Conservation (phyloP, 1,140 invertebrate species). For the Drosophila virilis region DNA sequence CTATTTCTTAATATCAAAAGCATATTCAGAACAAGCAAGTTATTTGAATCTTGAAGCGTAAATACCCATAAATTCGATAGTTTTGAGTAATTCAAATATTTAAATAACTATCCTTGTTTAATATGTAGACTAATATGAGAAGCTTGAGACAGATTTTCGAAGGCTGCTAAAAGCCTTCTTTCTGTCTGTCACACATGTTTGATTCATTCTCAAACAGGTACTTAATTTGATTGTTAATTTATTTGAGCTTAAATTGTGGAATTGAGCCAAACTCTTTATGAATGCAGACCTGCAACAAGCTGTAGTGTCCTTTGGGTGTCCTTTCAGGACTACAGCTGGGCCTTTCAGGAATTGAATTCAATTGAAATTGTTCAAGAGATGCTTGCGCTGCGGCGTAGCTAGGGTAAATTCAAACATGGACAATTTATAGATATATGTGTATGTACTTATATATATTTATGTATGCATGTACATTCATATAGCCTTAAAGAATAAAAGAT, state of each 20-base stretch:
- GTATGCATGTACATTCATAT: conserved; percentile 3
- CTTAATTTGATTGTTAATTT: conserved; percentile 2
- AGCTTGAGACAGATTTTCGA: too few relatives aligned
- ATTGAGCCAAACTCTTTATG: conserved; percentile 19
- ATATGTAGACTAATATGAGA: too few relatives aligned
- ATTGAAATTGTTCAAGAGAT: conserved; percentile 26
- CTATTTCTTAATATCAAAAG: too few relatives aligned
- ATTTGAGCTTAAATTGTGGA: conserved; percentile 26
- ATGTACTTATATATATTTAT: conserved; percentile 1
- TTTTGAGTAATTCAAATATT: too few relatives aligned
- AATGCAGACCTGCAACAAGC: background rate
- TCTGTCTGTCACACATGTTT: background rate
- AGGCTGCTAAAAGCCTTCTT: too few relatives aligned
- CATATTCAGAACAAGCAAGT: too few relatives aligned
- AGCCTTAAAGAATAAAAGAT: conserved; percentile 23
- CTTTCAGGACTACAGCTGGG: background rate
- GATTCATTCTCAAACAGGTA: background rate
- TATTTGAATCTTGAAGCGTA: too few relatives aligned
- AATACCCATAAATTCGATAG: too few relatives aligned
- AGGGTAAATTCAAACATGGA: background rate
- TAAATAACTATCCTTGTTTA: too few relatives aligned
- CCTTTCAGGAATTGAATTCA: conserved; percentile 2
- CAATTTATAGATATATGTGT: conserved; percentile 6
- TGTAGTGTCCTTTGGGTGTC: conserved; percentile 1
- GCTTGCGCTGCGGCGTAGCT: background rate